These are phyloP conservation scores for Polia nebulosa DNA, from an alignment of 2,888 invertebrate genomes.

Conservation along the genomic window DNA sequence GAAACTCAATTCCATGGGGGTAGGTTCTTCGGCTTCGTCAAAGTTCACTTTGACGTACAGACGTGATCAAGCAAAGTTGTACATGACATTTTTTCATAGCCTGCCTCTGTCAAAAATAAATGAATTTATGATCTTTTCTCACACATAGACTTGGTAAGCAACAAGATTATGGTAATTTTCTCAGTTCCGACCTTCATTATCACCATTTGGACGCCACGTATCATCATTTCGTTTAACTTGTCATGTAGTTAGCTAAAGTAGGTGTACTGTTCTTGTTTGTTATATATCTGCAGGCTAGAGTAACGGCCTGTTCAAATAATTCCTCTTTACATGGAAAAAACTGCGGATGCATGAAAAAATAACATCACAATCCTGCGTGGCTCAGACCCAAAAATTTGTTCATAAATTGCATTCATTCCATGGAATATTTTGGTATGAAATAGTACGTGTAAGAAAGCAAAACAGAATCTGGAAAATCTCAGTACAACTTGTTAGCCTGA, in stretches of 20 bases:
- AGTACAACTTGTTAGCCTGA: not conserved
- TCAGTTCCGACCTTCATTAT: not conserved
- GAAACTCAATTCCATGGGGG: not conserved
- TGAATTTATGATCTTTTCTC: not conserved
- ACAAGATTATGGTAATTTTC: not conserved
- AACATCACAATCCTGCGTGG: conserved; percentile 16
- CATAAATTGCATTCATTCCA: conserved; percentile 19
- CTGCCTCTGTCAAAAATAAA: not conserved
- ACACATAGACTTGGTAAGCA: not conserved
- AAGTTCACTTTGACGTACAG: not conserved
- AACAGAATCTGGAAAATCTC: not conserved
- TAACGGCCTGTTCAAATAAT: conserved; percentile 47
- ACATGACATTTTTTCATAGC: too few species aligned
- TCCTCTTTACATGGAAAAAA: conserved; percentile 43
- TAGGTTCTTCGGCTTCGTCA: not conserved
- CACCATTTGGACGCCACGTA: not conserved
- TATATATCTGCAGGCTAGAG: conserved; percentile 17
- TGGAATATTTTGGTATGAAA: conserved; percentile 2
- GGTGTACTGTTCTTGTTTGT: conserved; percentile 3
- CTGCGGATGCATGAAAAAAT: conserved; percentile 32
- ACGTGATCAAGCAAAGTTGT: too few species aligned
- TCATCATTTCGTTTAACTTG: not conserved
- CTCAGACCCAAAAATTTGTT: conserved; percentile 25
- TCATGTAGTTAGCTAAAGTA: not conserved
- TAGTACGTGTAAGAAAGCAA: not conserved